phyloP scores from a whole-genome alignment of 1,140 invertebrate genomes.

The Aphelinus atriplicis region DNA sequence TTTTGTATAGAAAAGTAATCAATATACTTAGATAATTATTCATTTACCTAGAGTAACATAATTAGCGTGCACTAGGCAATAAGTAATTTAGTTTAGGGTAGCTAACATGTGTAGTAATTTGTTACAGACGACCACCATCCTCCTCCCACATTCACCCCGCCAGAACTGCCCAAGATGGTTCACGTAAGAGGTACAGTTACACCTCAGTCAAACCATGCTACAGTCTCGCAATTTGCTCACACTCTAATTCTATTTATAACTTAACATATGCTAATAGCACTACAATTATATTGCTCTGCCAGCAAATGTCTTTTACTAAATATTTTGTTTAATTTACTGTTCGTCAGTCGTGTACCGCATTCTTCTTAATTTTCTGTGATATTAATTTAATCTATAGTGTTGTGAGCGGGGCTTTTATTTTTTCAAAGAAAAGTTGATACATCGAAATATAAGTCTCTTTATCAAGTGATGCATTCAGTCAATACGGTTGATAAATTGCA shows the following conservation, averaged over 20 bases:
- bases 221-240: slow-evolving; percentile 61
- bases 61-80: slow-evolving; percentile 45
- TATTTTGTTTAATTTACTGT: too few relatives aligned
- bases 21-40: too few relatives aligned
- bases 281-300: background rate
- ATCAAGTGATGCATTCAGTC: too few relatives aligned
- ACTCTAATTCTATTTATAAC: slow-evolving; percentile 7
- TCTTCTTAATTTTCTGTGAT: too few relatives aligned
- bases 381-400: too few relatives aligned
- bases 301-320: background rate
- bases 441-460: too few relatives aligned
- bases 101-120: slow-evolving; percentile 74
- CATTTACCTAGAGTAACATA: too few relatives aligned
- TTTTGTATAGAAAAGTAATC: too few relatives aligned
- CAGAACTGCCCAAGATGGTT: slow-evolving; percentile 96
- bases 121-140: slow-evolving; percentile 94
- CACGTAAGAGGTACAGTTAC: slow-evolving; percentile 88
- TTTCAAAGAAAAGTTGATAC: too few relatives aligned
- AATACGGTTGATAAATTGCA: too few relatives aligned
- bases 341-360: too few relatives aligned
- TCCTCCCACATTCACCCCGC: slow-evolving; percentile 94
- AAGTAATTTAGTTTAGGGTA: slow-evolving; percentile 61
- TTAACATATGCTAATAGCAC: background rate
- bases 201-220: slow-evolving; percentile 64
- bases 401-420: too few relatives aligned